phyloP scores from a whole-genome alignment of 2,888 invertebrate species.

The Iselma pallidipennis region DNA sequence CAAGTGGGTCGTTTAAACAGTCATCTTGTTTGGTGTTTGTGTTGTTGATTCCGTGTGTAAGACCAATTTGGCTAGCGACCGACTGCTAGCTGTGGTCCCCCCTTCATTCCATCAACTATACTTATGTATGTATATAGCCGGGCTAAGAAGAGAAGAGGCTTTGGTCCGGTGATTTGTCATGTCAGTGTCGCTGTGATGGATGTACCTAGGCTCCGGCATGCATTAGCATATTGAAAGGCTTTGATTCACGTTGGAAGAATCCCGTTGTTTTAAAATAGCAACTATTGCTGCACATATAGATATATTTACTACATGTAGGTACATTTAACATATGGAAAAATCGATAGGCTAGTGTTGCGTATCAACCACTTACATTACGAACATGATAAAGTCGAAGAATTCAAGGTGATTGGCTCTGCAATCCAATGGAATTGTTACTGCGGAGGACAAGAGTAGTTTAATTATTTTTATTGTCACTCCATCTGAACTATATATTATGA shows the following conservation, averaged over 20 bases:
- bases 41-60: slow-evolving; percentile 36
- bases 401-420: slow-evolving; percentile 8
- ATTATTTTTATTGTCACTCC: slow-evolving; percentile 1
- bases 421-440: slow-evolving; percentile 8
- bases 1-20: slow-evolving; percentile 20
- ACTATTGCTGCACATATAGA: slow-evolving; percentile 25
- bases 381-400: not conserved
- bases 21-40: slow-evolving; percentile 15
- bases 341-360: not conserved
- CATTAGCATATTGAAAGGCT: slow-evolving; percentile 57
- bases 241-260: slow-evolving; percentile 51
- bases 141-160: slow-evolving; percentile 6
- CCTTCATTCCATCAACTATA: not conserved
- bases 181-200: slow-evolving; percentile 55
- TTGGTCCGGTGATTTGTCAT: slow-evolving; percentile 53
- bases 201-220: slow-evolving; percentile 44
- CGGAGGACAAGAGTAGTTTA: not conserved
- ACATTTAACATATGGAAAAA: too few relatives aligned
- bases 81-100: slow-evolving; percentile 18
- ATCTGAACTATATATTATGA: not conserved
- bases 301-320: too few relatives aligned
- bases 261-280: slow-evolving; percentile 52
- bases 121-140: not conserved
- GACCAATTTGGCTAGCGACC: slow-evolving; percentile 33
- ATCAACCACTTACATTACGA: not conserved